A percentile compares a stretch with the other conserved stretches of the same genome.
Conservation (phyloP, 2,797 vertebrate genomes). For the Poeciliopsis paucimaculata region DNA sequence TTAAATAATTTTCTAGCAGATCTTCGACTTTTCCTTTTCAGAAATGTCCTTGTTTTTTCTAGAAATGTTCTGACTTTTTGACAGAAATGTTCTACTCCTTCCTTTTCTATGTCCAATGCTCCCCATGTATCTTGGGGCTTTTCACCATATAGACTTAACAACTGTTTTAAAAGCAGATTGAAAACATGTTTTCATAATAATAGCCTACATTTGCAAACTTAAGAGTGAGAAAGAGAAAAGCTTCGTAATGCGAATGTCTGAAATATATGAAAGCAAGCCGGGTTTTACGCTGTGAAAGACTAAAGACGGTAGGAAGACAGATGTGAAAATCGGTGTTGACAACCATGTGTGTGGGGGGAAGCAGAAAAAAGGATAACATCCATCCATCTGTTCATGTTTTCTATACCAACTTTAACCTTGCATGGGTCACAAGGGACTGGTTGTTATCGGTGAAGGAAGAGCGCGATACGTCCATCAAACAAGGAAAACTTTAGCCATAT, state of each 20-base stretch:
- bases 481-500: neutral
- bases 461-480: neutral
- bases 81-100: too few species aligned
- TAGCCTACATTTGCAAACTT: neutral
- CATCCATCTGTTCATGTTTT: neutral
- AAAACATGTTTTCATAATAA: neutral
- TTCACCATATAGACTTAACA: neutral
- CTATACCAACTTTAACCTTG: neutral
- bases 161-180: neutral
- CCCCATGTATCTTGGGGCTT: neutral
- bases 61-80: too few species aligned
- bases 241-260: too few species aligned
- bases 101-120: too few species aligned
- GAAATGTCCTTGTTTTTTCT: too few species aligned
- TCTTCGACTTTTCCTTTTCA: too few species aligned
- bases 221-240: neutral
- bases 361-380: neutral
- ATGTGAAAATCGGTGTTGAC: neutral
- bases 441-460: neutral
- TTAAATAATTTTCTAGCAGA: too few species aligned
- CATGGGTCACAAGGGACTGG: neutral
- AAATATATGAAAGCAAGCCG: neutral
- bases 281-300: neutral
- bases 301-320: neutral
- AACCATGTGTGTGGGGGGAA: neutral